Evolutionary conservation across 2,797 vertebrate genomes (phyloP).

Genomic region (Gouania willdenowi): DNA sequence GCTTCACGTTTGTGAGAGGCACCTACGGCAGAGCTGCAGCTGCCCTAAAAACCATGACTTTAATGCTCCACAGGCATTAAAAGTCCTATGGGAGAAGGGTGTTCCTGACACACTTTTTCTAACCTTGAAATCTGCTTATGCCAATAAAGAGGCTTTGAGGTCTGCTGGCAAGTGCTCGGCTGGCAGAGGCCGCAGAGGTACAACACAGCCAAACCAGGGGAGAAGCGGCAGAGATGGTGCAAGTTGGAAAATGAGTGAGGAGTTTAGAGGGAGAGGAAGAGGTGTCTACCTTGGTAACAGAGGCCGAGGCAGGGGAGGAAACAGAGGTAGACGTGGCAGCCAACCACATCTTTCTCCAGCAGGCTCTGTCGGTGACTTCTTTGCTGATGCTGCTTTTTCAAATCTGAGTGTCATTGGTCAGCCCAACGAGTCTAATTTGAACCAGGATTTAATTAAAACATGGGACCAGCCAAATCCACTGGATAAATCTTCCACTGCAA

Average conservation of each 20-base stretch:
- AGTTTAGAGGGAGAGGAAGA: not conserved
- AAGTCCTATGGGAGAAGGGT: conserved; percentile 23
- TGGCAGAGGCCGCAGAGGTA: not conserved
- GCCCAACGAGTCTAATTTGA: too few species aligned
- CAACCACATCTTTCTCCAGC: not conserved
- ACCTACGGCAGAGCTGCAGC: conserved; percentile 37
- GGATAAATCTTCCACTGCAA: not conserved
- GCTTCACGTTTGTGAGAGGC: conserved; percentile 67
- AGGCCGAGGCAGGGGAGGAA: not conserved
- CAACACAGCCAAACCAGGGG: too few species aligned
- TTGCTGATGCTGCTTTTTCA: not conserved
- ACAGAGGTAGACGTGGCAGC: not conserved
- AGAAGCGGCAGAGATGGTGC: too few species aligned
- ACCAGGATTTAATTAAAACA: too few species aligned
- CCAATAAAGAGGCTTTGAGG: conserved; percentile 50
- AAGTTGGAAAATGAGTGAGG: too few species aligned
- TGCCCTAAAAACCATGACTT: conserved; percentile 61
- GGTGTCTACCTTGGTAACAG: not conserved
- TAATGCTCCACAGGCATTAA: conserved; percentile 48
- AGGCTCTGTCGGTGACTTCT: not conserved
- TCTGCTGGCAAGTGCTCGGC: not conserved
- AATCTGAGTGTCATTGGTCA: not conserved
- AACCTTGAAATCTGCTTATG: conserved; percentile 49
- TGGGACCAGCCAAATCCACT: not conserved
- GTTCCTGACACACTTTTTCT: conserved; percentile 33